Base-by-base conservation (phyloP, 2,113 vertebrate genomes). In the Festucalex cinctus region DNA sequence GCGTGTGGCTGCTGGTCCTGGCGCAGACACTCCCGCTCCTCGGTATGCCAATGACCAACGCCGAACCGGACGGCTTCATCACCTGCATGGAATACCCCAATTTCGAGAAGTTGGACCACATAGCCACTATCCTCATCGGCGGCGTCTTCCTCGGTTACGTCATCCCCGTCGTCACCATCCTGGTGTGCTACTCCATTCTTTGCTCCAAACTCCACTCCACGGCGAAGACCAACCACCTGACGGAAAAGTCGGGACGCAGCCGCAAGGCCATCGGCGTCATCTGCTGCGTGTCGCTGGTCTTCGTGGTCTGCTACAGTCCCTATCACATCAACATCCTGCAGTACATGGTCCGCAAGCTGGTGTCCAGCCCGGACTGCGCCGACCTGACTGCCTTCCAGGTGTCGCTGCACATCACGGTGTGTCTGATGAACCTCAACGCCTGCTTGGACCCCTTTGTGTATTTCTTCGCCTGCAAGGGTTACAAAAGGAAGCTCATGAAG, bases 21-120 rank as follows among this genome's bases (percentile, higher is more conserved):
- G 92, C 70, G 3, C 97, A 99, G 75, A 98, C 96, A 0, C 88
- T 98, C 16, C 95, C 96, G 0, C 82, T 99, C 13, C 88, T 98
- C 32, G 74, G 85, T 58, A 93, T 91, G 32, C 12, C 79, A 0
- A 92, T 99, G 95, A 94, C 90, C 43, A 79, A 91, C 0, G 0
- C 16, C 3, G 93, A 95, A 76, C 6, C 6, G 0, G 82, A 74
- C 4, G 83, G 61, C 66, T 89, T 70, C 83, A 90, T 88, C 73
- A 96, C 95, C 0, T 99, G 97, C 73, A 98, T 99, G 96, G 96
- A 99, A 84, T 99, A 98, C 61, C 95, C 96, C 66, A 97, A 93
- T 86, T 97, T 98, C 46, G 96, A 98, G 74, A 82, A 66, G 41
- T 86, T 93, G 3, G 14, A 84, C 7, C 69, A 92, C 53, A 89